Evolutionary conservation across 2,113 vertebrate species (phyloP), one percentile per base, ranked within the genome.

Genomic region (Chitala chitala): DNA sequence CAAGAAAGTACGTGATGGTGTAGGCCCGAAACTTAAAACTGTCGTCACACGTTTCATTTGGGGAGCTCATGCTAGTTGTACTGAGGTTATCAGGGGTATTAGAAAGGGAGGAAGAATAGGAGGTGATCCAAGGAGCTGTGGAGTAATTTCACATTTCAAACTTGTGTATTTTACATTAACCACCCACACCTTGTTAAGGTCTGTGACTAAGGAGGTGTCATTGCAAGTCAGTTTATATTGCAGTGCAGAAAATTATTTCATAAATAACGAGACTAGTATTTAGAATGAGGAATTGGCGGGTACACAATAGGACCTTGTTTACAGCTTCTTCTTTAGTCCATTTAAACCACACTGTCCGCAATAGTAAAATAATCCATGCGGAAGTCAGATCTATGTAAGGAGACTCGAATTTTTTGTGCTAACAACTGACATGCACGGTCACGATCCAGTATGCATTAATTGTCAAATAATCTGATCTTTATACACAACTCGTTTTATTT

Each of bases 1-100:
- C 75, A 13, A 87, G 42, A 61, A 86, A 56, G 70, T 91, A 91
- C 0, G 83, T 85, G 70, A 74, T 1, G n/a, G 64, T 80, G 80
- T 90, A 91, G 1, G 83, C 81, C 0, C 74, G 9, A 80, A 77
- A 87, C 78, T 88, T 90, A 78, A 89, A 90, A 0, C 22, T 2
- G 0, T 85, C 77, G 0, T 81, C 73, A 58, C 74, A 76, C 69
- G 81, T 80, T 12, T 54, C 17, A 50, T 75, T 71, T 9, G 0
- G 4, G 29, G 55, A 13, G 29, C 22, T 24, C 4, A 48, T 12
- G 9, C 44, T 5, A 2, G 5, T 26, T 0, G 0, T 1, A 0
- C 6, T 24, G 8, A 68, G 22, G 22, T 58, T 15, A n/a, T 54
- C 22, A 15, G 1, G 42, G 12, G 38, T 5, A 71, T 1, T 22